Percentiles rank a stretch among this genome's conserved stretches.
Conservation (phyloP, 2,113 vertebrate species). For the Cephalopterus ornatus region DNA sequence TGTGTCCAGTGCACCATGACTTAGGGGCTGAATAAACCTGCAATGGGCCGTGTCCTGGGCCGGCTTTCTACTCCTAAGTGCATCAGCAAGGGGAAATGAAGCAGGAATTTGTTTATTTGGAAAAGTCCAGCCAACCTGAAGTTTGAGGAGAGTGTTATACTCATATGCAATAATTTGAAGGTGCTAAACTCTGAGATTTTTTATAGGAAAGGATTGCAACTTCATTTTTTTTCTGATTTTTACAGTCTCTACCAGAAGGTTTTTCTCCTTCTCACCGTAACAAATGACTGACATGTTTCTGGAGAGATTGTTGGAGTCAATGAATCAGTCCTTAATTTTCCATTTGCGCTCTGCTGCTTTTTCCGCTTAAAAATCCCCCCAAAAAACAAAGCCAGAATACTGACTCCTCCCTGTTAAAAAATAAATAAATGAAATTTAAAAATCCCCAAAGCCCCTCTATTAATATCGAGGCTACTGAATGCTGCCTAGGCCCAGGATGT, state of each 20-base stretch:
- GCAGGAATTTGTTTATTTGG: conserved; percentile 8
- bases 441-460: not conserved
- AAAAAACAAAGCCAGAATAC: not conserved
- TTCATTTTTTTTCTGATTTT: not conserved
- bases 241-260: not conserved
- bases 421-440: not conserved
- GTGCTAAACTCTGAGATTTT: not conserved
- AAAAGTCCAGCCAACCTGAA: not conserved
- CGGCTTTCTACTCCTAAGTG: not conserved
- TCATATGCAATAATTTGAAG: not conserved
- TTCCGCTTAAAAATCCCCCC: not conserved
- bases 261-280: not conserved
- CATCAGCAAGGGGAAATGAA: not conserved
- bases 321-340: conserved; percentile 11
- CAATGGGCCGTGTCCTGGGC: not conserved
- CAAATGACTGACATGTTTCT: conserved; percentile 36
- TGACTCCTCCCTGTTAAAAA: not conserved
- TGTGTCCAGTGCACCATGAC: not conserved
- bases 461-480: not conserved
- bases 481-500: not conserved
- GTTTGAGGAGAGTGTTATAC: not conserved
- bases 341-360: conserved; percentile 5
- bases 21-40: conserved; percentile 29
- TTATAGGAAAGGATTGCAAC: not conserved
- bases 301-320: not conserved